Evolutionary conservation across 2,797 vertebrate species (phyloP), one percentile per base, ranked within the genome.

Genomic region (Notoglanidium macrostoma): DNA sequence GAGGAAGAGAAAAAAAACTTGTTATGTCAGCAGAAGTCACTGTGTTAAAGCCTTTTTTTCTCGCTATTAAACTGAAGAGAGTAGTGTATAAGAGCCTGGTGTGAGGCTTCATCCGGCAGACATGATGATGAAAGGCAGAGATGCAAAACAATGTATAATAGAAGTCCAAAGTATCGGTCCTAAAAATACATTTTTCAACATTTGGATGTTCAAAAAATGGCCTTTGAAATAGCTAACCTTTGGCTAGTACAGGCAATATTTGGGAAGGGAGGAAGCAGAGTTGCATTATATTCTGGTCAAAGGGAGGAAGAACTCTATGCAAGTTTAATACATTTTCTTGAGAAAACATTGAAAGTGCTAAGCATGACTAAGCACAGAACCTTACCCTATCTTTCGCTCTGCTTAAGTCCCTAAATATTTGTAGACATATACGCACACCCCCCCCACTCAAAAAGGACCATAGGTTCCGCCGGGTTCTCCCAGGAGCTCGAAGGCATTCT

Each of bases 401-500:
- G 44, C n/a, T 81, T n/a, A 83, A 87, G 65, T 86, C 65, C 78
- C 80, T n/a, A 73, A 46, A 80, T 84, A 80, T 72, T 55, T 68
- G 44, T 54, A 85, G n/a, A 81, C 29, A 80, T 44, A 85, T 15
- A 85, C 46, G 79, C 84, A 80, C 49, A 73, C 73, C 61, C 77
- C 72, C 63, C 70, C 67, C 57, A 68, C 54, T 82, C 26, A 89
- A 88, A 89, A 86, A 80, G 74, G 67, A 91, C 79, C 55, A 82
- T 85, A 90, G 88, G 90, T 90, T 92, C 85, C 85, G 74, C 68
- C 90, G 78, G 65, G 84, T 91, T 96, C 94, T 94, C 95, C 90
- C 89, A 93, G 93, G 96, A 95, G 91, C 91, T 89, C 86, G 92
- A 95, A 95, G 94, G 93, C 94, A 96, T 96, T 95, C 95, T 94